Conservation (phyloP, 2,888 invertebrate species). For the Lepidocyrtinus sp. region DNA sequence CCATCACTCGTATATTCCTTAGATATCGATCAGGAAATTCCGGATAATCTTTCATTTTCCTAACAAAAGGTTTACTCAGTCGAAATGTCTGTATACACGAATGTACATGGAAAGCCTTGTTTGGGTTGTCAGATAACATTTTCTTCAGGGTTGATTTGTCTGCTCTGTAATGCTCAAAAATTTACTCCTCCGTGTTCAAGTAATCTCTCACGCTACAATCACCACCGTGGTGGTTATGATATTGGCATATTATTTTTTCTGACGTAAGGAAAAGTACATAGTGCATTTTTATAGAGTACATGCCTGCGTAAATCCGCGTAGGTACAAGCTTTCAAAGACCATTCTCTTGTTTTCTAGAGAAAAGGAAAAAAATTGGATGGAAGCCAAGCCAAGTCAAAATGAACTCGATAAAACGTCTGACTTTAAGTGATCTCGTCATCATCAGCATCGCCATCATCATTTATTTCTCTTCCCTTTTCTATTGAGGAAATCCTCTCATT, state of each 20-base stretch:
- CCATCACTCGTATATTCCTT: too few relatives aligned
- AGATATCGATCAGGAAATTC: too few relatives aligned
- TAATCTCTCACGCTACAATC: conserved; percentile 10
- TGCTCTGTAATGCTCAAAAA: not conserved
- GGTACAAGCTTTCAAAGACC: not conserved
- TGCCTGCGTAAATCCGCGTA: not conserved
- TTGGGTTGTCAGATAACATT: too few relatives aligned
- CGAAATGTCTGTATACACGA: too few relatives aligned
- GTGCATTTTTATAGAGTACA: not conserved
- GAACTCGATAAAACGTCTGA: conserved; percentile 53
- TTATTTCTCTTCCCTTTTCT: conserved; percentile 17
- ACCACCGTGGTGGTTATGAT: not conserved
- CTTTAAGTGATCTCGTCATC: conserved; percentile 57
- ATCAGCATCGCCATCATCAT: conserved; percentile 33
- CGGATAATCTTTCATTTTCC: too few relatives aligned
- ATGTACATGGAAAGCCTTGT: too few relatives aligned
- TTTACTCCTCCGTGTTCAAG: not conserved
- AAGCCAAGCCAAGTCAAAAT: conserved; percentile 53
- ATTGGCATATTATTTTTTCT: conserved; percentile 18
- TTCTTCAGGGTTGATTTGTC: too few relatives aligned
- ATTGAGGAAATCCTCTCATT: conserved; percentile 25
- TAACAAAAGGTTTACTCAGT: too few relatives aligned
- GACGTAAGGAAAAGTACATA: not conserved
- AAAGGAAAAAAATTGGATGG: conserved; percentile 33
- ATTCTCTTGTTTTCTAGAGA: not conserved